Evolutionary conservation across 2,888 invertebrate species (phyloP), one percentile per base, ranked within the genome.

Genomic region (Chouioia cunea): DNA sequence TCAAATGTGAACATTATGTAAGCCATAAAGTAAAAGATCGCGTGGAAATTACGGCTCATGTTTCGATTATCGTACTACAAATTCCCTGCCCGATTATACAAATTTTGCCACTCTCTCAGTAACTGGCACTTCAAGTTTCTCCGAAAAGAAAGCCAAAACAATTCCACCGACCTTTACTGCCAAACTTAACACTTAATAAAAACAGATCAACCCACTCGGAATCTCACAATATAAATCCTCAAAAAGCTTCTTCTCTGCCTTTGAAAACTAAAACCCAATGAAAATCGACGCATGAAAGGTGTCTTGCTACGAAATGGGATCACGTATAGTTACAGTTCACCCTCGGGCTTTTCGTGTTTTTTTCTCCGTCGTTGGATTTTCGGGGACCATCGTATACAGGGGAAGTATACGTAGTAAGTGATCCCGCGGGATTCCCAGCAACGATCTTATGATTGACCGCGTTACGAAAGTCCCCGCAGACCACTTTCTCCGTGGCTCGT

Each of bases 381-480:
- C 46, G 58, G 58, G 60, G 36, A 20, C 64, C 68, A 62, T n/a
- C n/a, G n/a, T n/a, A n/a, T n/a, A 68, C 67, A 58, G 62, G 56
- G 4, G 50, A 23, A 22, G 16, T 20, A 50, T 1, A n/a, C 20
- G n/a, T n/a, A 15, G 76, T 83, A 83, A 85, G 82, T 79, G 84
- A 80, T 81, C 85, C 83, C 84, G 71, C 65, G 83, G 81, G 85
- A 81, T 76, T 74, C 75, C 63, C 76, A 74, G 76, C 77, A 84
- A 85, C 80, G 85, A 85, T 84, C 82, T 84, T 85, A 85, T 85
- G 85, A 85, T 85, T 84, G 85, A 85, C 85, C 85, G 81, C 77
- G 82, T 84, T 84, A 82, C 80, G 74, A 76, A 78, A 79, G 76
- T 81, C 85, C 84, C 83, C 50, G 66, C 73, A 82, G 84, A 77